Evolutionary conservation across 2,888 invertebrate genomes (phyloP), one percentile per base, ranked within the genome.

Genomic region (Elysia crispata): DNA sequence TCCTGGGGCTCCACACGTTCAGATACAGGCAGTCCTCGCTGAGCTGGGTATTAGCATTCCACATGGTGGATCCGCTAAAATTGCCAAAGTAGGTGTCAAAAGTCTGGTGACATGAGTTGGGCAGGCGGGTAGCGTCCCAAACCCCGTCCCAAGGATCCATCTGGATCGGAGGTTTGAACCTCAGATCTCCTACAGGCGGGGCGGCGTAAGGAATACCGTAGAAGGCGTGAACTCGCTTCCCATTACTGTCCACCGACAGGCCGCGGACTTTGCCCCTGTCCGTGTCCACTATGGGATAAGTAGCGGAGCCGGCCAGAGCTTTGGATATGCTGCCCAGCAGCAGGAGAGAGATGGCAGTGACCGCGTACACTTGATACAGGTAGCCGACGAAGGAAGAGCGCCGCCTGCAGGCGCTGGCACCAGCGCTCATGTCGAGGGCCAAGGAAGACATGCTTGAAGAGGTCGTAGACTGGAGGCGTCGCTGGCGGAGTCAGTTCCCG

Each of bases 1-100:
- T 84, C 30, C 82, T 79, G 0, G 98, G 98, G 57, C 95, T 95
- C 91, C 97, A 97, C 86, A 98, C 96, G 93, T 97, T 98, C 87
- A 98, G 94, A 92, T 97, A 98, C 77, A 98, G 95, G 92, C 98
- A 98, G 93, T 98, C 98, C 94, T 98, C 98, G 91, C 95, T 96
- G 89, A 96, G 93, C 77, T 95, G 95, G 18, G 97, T 98, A 92
- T 98, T 98, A 69, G 97, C 96, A 93, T 98, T 98, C 98, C 98
- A 98, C 95, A 98, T 96, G 89, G 95, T 95, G 77, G 97, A 95
- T 41, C 98, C 98, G 80, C 91, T 85, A 90, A 97, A 97, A 89
- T 97, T 96, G 77, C 96, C 96, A 91, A 97, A 98, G 84, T 96
- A 95, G 0, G 95, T 96, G 94, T 98, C 98, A 88, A 95, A 94